Conservation (phyloP, 2,888 invertebrate species). For the Pogonocherus hispidulus region DNA sequence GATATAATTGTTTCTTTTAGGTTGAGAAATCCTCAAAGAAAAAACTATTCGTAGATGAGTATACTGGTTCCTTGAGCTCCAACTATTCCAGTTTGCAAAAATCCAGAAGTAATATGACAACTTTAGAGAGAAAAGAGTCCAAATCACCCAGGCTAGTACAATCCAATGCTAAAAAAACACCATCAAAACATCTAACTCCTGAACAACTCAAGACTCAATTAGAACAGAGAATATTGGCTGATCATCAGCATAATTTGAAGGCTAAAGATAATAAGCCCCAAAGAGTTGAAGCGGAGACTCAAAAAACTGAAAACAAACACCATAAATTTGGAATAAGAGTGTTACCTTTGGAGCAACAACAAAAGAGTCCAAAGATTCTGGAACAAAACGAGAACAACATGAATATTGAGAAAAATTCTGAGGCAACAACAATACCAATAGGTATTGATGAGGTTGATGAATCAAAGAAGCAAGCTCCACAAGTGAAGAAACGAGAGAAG, state of each 20-base stretch:
- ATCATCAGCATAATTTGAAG: conserved; percentile 58
- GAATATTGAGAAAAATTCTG: conserved; percentile 61
- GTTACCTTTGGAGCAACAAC: conserved; percentile 67
- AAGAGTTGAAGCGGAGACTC: conserved; percentile 69
- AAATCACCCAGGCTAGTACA: conserved; percentile 58
- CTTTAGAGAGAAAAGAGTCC: conserved; percentile 63
- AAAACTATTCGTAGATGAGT: conserved; percentile 67
- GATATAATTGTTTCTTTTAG: conserved; percentile 52
- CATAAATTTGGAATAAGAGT: conserved; percentile 80
- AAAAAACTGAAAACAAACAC: conserved; percentile 73
- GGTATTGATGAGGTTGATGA: conserved; percentile 71
- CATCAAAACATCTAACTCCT: conserved; percentile 55
- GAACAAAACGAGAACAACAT: conserved; percentile 67
- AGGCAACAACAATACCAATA: conserved; percentile 27
- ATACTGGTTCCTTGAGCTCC: conserved; percentile 65
- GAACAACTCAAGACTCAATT: conserved; percentile 61
- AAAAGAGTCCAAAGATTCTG: conserved; percentile 63
- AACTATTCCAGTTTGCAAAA: conserved; percentile 68
- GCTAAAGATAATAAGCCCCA: conserved; percentile 51
- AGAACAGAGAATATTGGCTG: conserved; percentile 60
- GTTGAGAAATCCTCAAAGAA: conserved; percentile 61
- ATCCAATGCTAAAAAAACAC: conserved; percentile 50
- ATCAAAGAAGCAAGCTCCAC: conserved; percentile 65
- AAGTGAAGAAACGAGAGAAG: conserved; percentile 71
- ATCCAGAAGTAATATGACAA: conserved; percentile 63